Percentiles rank a stretch among this genome's conserved stretches.
Conservation (phyloP, 2,113 vertebrate genomes). For the Hystrix cristata region DNA sequence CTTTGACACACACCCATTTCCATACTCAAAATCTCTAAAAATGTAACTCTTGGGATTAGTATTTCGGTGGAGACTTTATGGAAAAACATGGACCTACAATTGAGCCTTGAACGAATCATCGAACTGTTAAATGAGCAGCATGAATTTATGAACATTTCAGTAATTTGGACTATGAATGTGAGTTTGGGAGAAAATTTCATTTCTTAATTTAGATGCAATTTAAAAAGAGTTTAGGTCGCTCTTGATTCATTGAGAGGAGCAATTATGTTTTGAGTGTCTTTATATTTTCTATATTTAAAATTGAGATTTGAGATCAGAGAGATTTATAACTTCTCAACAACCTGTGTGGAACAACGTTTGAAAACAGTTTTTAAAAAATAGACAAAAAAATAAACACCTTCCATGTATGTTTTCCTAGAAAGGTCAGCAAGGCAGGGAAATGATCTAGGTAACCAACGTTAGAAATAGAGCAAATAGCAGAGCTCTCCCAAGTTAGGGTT, state of each 20-base stretch:
- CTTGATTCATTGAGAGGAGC: not conserved
- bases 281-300: not conserved
- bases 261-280: not conserved
- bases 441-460: not conserved
- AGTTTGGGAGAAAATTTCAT: not conserved
- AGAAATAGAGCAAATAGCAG: slow-evolving; percentile 14
- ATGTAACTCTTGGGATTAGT: no score
- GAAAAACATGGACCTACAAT: not conserved
- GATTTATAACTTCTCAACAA: not conserved
- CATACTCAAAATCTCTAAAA: not conserved
- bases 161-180: not conserved
- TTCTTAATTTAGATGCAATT: not conserved
- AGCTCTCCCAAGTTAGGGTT: slow-evolving; percentile 42
- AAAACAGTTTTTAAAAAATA: not conserved
- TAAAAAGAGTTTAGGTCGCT: not conserved
- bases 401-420: not conserved
- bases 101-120: not conserved
- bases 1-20: not conserved
- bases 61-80: not conserved
- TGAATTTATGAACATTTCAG: not conserved
- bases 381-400: not conserved
- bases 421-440: not conserved
- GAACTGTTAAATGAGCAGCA: not conserved
- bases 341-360: not conserved
- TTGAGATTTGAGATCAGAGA: not conserved